Conservation (phyloP, 2,113 vertebrate species). For the Hyla sarda region DNA sequence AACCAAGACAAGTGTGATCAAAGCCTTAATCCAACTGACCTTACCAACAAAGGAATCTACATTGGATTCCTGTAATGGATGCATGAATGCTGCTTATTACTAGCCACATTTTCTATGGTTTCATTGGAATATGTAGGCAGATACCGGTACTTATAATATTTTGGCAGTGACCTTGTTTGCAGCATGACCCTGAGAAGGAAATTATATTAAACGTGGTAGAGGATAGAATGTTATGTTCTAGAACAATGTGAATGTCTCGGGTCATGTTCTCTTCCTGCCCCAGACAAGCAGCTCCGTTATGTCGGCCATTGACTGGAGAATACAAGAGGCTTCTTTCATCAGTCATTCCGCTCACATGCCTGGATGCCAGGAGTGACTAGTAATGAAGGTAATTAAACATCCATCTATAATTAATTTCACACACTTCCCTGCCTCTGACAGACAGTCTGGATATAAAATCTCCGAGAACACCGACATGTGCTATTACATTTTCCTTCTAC, state of each 20-base stretch:
- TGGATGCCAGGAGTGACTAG: conserved; percentile 74
- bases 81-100: no score
- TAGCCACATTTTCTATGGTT: not conserved
- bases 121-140: not conserved
- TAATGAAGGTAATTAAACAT: conserved; percentile 97
- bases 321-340: conserved; percentile 74
- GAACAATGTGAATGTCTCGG: not conserved
- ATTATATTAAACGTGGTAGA: not conserved
- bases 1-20: not conserved
- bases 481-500: not conserved
- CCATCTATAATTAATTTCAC: conserved; percentile 95
- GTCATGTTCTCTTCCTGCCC: conserved; percentile 1
- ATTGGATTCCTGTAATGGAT: not conserved
- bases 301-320: conserved; percentile 67
- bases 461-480: conserved; percentile 53
- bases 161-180: not conserved
- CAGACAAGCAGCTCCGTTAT: conserved; percentile 53
- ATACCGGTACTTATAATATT: not conserved
- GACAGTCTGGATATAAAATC: conserved; percentile 71
- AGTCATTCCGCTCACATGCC: conserved; percentile 76
- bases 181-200: not conserved
- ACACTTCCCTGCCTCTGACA: conserved; percentile 75
- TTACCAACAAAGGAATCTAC: not conserved
- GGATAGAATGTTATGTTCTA: conserved; percentile 1
- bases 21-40: not conserved